Evolutionary conservation across 2,113 vertebrate genomes (phyloP), one percentile per base, ranked within the genome.

Genomic region (Bubo blakistoni): DNA sequence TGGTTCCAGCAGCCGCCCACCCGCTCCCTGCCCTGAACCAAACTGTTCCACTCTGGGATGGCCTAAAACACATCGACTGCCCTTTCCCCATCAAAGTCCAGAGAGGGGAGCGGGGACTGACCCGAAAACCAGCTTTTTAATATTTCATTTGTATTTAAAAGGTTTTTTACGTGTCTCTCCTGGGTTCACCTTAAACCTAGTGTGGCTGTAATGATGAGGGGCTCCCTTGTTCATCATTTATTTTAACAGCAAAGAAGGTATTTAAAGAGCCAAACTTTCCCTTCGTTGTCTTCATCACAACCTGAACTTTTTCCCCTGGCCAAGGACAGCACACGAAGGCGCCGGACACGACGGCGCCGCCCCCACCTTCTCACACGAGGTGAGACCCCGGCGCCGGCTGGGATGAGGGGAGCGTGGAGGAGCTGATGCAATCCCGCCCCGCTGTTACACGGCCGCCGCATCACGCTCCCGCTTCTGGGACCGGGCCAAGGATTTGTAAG

Each of bases 281-380:
- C 20, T 22, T 17, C 11, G 11, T 8, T 3, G 9, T 5, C 27
- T 1, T 2, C 15, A 11, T 18, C 4, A 2, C 57, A n/a, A 34
- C 36, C 54, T 1, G 5, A n/a, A 52, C 14, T 36, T 3, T 5
- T 7, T 14, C 5, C 51, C 16, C 26, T 2, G 36, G 76, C 46
- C 4, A 2, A 34, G 59, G 17, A 4, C 4, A 6, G 52, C 42
- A 3, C 7, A 1, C 2, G 13, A 0, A 1, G 34, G 42, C 1
- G 63, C 26, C 1, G 78, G 51, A 20, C 36, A 4, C 1, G 26
- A 51, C 2, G 20, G 19, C 49, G 58, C 74, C 24, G 27, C 26
- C 10, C 74, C 44, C n/a, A 16, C 26, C 8, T 9, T 8, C n/a
- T 9, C 8, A 3, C 10, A 27, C 44, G 2, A 29, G 62, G 32